Evolutionary conservation across 2,888 invertebrate species (phyloP).

Genomic region (Didymodactylos carnosus): DNA sequence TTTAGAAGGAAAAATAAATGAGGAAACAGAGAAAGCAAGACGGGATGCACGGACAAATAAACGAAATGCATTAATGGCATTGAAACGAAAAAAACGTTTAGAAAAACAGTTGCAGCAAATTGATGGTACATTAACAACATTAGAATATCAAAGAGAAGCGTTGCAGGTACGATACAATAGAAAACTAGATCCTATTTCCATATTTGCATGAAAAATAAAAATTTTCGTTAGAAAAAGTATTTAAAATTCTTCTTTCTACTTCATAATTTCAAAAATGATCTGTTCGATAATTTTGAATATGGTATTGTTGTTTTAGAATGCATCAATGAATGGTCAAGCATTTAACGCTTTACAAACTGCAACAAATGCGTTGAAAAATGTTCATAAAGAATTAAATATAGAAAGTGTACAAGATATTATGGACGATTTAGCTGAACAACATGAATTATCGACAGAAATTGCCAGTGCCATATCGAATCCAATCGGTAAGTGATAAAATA

Average conservation of each 20-base stretch:
- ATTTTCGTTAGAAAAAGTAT: too few relatives aligned
- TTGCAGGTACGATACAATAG: too few relatives aligned
- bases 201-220: too few relatives aligned
- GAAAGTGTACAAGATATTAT: constrained; percentile 97
- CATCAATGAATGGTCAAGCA: constrained; percentile 89
- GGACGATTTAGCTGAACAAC: constrained; percentile 98
- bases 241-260: background rate
- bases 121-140: constrained; percentile 86
- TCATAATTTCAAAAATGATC: background rate
- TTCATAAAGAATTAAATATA: constrained; percentile 79
- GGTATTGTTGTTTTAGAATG: constrained; percentile 53
- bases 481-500: constrained; percentile 54
- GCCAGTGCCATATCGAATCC: constrained; percentile 96
- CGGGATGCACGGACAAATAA: constrained; percentile 89
- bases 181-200: too few relatives aligned
- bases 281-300: background rate
- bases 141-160: constrained; percentile 88
- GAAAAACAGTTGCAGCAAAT: constrained; percentile 90
- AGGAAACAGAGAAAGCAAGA: constrained; percentile 62
- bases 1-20: constrained; percentile 76
- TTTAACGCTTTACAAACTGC: constrained; percentile 85
- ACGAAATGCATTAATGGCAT: constrained; percentile 69
- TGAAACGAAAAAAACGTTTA: constrained; percentile 88
- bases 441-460: constrained; percentile 91
- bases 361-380: constrained; percentile 77